These are phyloP conservation scores for Sarotherodon lohbergeri DNA, from an alignment of 2,113 vertebrate species.

Conservation along the genomic window DNA sequence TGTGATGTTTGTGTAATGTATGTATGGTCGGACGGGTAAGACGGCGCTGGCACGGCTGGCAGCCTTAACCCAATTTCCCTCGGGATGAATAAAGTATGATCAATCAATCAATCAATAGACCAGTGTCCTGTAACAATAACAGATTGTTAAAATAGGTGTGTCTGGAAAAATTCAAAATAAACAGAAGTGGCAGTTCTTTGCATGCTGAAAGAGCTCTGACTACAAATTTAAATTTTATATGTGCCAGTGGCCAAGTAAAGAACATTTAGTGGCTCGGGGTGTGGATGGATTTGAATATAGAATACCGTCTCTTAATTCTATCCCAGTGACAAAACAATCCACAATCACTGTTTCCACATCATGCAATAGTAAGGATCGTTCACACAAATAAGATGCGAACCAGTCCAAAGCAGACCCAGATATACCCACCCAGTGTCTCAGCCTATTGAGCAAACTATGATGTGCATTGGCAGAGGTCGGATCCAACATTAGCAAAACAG, in stretches of 20 bases:
- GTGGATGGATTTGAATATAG: background rate
- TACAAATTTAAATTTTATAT: background rate
- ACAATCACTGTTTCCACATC: background rate
- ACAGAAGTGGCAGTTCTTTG: background rate
- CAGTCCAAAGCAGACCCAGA: background rate
- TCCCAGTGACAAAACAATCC: background rate
- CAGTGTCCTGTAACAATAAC: background rate
- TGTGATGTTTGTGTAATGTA: too few relatives aligned
- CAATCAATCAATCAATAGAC: background rate
- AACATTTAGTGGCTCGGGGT: background rate
- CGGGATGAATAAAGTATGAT: too few relatives aligned
- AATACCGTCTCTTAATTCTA: background rate
- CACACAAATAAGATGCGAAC: background rate
- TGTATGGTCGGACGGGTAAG: too few relatives aligned
- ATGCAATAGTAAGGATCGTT: background rate
- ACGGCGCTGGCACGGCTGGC: too few relatives aligned
- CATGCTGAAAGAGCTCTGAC: background rate
- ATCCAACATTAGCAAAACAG: background rate
- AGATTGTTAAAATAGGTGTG: background rate
- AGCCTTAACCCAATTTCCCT: too few relatives aligned
- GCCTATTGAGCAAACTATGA: background rate
- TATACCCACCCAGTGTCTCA: background rate
- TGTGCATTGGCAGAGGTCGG: background rate
- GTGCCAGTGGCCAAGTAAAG: background rate
- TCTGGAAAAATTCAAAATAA: background rate